Evolutionary conservation across 2,113 vertebrate species (phyloP), one percentile per base, ranked within the genome.

Genomic region (Gymnobelideus leadbeateri): DNA sequence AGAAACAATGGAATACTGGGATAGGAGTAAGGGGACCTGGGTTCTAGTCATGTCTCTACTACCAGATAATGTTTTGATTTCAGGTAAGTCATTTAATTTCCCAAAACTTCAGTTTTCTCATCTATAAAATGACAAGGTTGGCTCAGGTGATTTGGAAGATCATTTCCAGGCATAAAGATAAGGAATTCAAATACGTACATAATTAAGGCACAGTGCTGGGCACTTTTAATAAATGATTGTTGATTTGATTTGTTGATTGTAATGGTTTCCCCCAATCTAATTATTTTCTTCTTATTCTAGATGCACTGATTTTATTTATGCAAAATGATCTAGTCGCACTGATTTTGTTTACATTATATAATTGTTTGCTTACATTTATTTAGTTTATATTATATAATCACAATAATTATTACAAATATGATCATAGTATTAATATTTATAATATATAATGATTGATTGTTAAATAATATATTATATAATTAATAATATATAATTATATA

Each of bases 101-200:
- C 84, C 37, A 25, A 24, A 23, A 12, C 12, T 3, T 94, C 89
- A 46, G 26, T 19, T 90, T 89, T 51, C 57, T 54, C 77, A 52
- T 50, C 46, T 91, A 43, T 92, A 43, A 94, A 77, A 52, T 51
- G 43, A 46, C 3, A 49, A 61, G 51, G 26, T 37, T 94, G 55
- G 37, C 51, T 77, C 12, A 31, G 26, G 51, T 31, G 89, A 50
- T 46, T 23, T 31, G 43, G 57, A 43, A 28, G 14, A 68, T 49
- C 21, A 92, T 9, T 94, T 95, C 8, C 57, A 95, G 92, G 51
- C 37, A 31, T 5, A 93, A 21, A 61, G 8, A 68, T 68, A 68
- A 68, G 31, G 11, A 68, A 68, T 37, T 37, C 61, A 37, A 37
- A 68, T 68, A 37, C 31, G 12, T 61, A 26, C 37, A 68, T 68